Conservation (phyloP, 2,888 invertebrate species). For the Thelaira solivaga region DNA sequence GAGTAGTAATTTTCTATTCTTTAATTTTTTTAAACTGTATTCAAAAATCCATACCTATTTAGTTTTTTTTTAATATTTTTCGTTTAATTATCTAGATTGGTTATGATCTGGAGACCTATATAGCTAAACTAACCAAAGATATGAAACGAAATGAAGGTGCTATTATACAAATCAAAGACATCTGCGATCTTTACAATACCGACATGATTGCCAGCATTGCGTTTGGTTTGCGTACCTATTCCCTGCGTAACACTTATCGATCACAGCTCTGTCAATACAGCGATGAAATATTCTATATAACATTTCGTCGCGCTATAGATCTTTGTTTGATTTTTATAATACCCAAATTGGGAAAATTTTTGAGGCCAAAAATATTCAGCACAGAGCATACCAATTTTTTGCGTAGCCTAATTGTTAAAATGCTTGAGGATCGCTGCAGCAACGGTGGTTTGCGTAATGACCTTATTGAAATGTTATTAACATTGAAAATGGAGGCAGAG, state of each 20-base stretch:
- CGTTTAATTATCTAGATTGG: constrained; percentile 68
- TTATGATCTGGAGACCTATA: constrained; percentile 72
- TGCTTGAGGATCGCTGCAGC: constrained; percentile 76
- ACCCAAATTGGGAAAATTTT: constrained; percentile 74
- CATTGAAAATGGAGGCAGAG: constrained; percentile 75
- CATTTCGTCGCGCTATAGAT: constrained; percentile 73
- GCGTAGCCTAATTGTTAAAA: constrained; percentile 74
- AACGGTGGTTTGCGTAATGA: constrained; percentile 77
- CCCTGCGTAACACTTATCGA: constrained; percentile 74
- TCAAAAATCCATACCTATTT: too few species aligned
- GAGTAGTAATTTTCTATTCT: too few species aligned
- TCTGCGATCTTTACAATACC: constrained; percentile 75
- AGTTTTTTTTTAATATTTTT: background rate
- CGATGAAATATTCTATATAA: constrained; percentile 73
- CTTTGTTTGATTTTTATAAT: constrained; percentile 76
- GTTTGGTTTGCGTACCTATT: constrained; percentile 77
- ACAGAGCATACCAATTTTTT: constrained; percentile 74
- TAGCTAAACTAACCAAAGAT: constrained; percentile 69
- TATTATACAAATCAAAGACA: constrained; percentile 71
- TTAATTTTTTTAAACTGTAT: too few species aligned
- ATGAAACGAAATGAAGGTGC: constrained; percentile 64
- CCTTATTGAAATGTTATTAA: constrained; percentile 78
- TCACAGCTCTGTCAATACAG: constrained; percentile 76
- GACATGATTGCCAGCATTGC: constrained; percentile 78
- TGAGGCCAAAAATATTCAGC: constrained; percentile 72